Conservation (phyloP, 1,140 invertebrate genomes). For the Drosophila pruinosa region DNA sequence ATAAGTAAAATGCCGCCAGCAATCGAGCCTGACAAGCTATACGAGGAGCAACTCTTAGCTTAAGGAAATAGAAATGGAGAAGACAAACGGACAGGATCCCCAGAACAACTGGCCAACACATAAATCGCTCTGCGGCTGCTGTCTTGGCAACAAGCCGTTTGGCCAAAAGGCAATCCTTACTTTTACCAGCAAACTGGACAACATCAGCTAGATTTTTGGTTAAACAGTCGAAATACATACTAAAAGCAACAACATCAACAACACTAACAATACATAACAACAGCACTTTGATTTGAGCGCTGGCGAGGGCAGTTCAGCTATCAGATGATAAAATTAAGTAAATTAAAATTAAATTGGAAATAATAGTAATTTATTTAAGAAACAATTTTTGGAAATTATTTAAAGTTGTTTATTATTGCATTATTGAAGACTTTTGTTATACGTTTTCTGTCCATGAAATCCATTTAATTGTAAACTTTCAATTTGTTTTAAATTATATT, state of each 20-base stretch:
- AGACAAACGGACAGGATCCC: slow-evolving; percentile 9
- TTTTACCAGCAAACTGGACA: background rate
- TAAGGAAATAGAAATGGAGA: slow-evolving; percentile 28
- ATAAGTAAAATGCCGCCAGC: slow-evolving; percentile 71
- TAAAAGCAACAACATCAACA: slow-evolving; percentile 1
- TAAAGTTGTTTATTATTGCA: too few species aligned
- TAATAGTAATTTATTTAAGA: too few species aligned
- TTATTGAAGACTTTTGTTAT: too few species aligned
- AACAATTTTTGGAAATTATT: too few species aligned
- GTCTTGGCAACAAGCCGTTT: slow-evolving; percentile 40
- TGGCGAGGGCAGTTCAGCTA: background rate
- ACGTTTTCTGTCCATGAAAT: too few species aligned
- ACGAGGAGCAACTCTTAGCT: slow-evolving; percentile 15
- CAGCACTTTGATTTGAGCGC: background rate
- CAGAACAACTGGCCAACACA: slow-evolving; percentile 26
- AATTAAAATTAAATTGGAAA: too few species aligned
- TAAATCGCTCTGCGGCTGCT: slow-evolving; percentile 60
- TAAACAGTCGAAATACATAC: slow-evolving; percentile 10
- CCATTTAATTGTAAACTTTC: too few species aligned
- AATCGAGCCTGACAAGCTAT: background rate
- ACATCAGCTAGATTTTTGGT: slow-evolving; percentile 42
- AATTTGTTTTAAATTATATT: too few species aligned
- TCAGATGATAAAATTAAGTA: too few species aligned
- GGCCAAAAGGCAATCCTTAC: slow-evolving; percentile 7
- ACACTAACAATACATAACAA: background rate